A percentile compares a stretch with the other conserved stretches of the same genome.
Evolutionary conservation across 2,888 invertebrate genomes (phyloP).

Genomic region (Bellardia bayeri): DNA sequence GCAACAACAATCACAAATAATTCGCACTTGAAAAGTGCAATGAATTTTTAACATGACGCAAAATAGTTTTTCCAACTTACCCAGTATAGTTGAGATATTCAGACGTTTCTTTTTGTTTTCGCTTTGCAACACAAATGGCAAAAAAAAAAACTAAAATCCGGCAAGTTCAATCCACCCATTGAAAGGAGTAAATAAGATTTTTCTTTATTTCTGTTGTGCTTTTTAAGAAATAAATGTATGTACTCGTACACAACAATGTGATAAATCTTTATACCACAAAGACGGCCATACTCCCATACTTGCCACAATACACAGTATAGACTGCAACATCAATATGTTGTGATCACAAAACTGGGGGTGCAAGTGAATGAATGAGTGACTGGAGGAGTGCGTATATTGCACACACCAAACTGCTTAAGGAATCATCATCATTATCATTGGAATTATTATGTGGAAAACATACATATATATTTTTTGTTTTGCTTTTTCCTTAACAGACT

Average conservation of each 20-base stretch:
- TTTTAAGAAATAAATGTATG: conserved; percentile 56
- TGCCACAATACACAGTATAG: conserved; percentile 31
- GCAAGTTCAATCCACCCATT: conserved; percentile 73
- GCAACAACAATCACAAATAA: conserved; percentile 54
- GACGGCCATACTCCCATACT: conserved; percentile 37
- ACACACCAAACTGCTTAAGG: conserved; percentile 53
- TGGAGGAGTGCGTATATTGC: conserved; percentile 28
- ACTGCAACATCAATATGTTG: conserved; percentile 63
- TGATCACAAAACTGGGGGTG: conserved; percentile 65
- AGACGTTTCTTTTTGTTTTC: conserved; percentile 12
- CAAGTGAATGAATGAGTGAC: conserved; percentile 30
- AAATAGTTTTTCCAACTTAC: conserved; percentile 74
- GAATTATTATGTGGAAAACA: conserved; percentile 59
- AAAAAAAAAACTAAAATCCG: conserved; percentile 65
- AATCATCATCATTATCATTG: conserved; percentile 46
- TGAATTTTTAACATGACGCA: conserved; percentile 76
- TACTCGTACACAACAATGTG: conserved; percentile 78
- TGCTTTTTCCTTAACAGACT: conserved; percentile 45
- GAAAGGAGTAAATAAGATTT: conserved; percentile 62
- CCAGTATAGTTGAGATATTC: conserved; percentile 37
- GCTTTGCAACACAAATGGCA: conserved; percentile 50
- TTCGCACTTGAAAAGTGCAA: conserved; percentile 74
- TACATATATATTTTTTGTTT: not conserved
- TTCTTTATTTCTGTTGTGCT: conserved; percentile 29
- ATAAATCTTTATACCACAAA: conserved; percentile 79